Base-by-base conservation (phyloP, 2,797 vertebrate species). In the Anas capensis region DNA sequence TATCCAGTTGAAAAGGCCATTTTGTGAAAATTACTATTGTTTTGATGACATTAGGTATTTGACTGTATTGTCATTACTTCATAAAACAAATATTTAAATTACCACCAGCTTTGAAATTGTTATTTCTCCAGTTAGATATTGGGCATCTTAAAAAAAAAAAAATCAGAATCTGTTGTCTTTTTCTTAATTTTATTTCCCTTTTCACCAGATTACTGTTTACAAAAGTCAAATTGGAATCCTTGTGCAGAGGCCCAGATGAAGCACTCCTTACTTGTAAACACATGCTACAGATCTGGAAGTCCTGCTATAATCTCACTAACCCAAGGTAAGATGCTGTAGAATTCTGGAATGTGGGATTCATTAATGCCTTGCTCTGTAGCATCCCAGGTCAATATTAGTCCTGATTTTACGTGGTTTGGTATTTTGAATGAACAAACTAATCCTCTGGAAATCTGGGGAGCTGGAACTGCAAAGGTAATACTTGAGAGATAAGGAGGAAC, bases 201-300 rank as follows among this genome's bases (percentile, higher is more conserved):
- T 81, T 79, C 44, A 7, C 9, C 85, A 99, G 98, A 97, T 97
- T 99, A 56, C 97, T 99, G 78, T 99, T 99, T 86, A 99, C 99
- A 77, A 99, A 99, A 97, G 99, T 99, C 84, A 99, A 99, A 96
- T 49, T 99, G 98, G 99, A 99, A 96, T 98, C 98, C 0, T 97
- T 99, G 83, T 99, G 99, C 92, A 97, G 99, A 93, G 99, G 99
- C 46, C 99, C 99, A 0, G 99, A 99, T 76, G 99, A 99, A 92
- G 99, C 99, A 8, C 98, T 99, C 54, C 98, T 99, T 85, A 99
- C 99, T 42, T 99, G 99, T 92, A 99, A 99, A 97, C 99, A 99
- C 96, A 99, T 99, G 99, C 97, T 99, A 87, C 99, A 99, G 92
- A 99, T 99, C 97, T 99, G 99, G 99, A 99, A 99, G 96, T 99